Evolutionary conservation across 2,888 invertebrate genomes (phyloP), one percentile per base, ranked within the genome.

Genomic region (Drosophila heteroneura): DNA sequence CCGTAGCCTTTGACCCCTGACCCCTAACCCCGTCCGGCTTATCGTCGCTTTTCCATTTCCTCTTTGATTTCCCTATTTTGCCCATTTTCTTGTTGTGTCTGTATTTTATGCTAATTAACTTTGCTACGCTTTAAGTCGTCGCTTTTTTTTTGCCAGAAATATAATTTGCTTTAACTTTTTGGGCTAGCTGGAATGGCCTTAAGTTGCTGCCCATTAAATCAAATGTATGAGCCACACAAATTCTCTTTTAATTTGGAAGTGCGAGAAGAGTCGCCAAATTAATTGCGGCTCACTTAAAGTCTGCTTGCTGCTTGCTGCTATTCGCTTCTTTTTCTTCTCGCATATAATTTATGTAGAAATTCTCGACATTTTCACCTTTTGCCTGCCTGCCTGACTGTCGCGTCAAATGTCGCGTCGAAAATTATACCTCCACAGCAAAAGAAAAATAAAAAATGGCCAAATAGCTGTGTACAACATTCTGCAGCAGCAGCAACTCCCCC

Each of bases 341-440:
- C 35, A 60, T 66, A 80, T 78, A 74, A 74, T 71, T 79, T 59
- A 71, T 74, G 65, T 54, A n/a, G 9, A 80, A 79, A 80, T 82
- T 74, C 79, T 66, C 58, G 73, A 69, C 77, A 79, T 79, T 81
- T 80, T 33, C 63, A 26, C 44, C 54, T 56, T 56, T 19, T 65
- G 26, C 58, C 57, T 12, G 28, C 26, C n/a, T 10, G 56, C 52
- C 59, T 74, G 62, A 68, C 70, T 82, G 92, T 85, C 92, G 91
- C 92, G 92, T 88, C 92, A 91, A 87, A 82, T 91, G 92, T 91
- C 92, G 92, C 92, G 92, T 90, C 92, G 90, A 88, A 92, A 92
- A 92, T 92, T 92, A 92, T 91, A 92, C 70, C 88, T 82, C 70
- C 74, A 2, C 26, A 26, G 47, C 47, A 47, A 47, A 73, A 74